Conservation (phyloP, 23 tunicate genomes). For the Ciona savignyi region DNA sequence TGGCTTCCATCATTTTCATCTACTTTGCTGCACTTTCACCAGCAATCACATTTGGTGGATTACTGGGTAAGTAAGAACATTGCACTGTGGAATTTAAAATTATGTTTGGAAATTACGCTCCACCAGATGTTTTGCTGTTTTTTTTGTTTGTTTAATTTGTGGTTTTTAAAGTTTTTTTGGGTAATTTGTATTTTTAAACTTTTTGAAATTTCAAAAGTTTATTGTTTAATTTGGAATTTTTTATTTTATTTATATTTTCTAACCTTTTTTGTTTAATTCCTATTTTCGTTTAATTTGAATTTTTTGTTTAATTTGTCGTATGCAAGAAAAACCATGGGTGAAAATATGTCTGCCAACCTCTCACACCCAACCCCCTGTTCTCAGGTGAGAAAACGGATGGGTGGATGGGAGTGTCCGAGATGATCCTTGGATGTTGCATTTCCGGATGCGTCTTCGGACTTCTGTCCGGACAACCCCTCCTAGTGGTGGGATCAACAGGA, state of each 20-base stretch:
- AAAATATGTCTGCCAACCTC: too few species aligned
- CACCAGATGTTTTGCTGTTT: neutral
- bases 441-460: constrained; percentile 68
- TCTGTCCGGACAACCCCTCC: constrained; percentile 89
- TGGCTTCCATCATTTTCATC: constrained; percentile 88
- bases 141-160: neutral
- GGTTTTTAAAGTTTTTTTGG: neutral
- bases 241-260: too few species aligned
- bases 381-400: constrained; percentile 86
- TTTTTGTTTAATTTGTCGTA: too few species aligned
- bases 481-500: constrained; percentile 89
- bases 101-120: neutral
- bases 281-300: too few species aligned
- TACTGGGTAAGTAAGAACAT: constrained; percentile 51
- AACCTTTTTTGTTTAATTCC: too few species aligned
- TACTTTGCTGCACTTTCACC: constrained; percentile 99
- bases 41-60: constrained; percentile 96
- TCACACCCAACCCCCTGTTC: too few species aligned
- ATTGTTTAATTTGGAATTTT: too few species aligned
- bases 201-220: too few species aligned
- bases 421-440: constrained; percentile 81
- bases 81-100: neutral
- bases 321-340: too few species aligned
- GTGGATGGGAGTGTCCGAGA: constrained; percentile 91
- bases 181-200: too few species aligned